A percentile compares a stretch with the other conserved stretches of the same genome.
Conservation (phyloP, 2,888 invertebrate genomes). For the Desoria tigrina region DNA sequence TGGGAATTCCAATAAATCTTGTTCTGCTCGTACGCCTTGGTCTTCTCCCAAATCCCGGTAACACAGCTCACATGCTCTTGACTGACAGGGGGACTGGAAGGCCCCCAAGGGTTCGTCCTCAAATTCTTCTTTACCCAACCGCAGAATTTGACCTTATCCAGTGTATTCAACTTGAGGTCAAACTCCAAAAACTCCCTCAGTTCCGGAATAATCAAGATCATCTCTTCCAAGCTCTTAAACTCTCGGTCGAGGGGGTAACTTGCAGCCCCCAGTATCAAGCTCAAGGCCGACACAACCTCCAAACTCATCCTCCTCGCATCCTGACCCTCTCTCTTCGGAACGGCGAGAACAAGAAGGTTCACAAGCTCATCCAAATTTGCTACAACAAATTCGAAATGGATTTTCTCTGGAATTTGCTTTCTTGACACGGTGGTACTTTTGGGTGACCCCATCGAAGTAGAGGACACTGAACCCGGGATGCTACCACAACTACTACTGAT, state of each 20-base stretch:
- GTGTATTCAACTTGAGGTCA: slow-evolving; percentile 21
- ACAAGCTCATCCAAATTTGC: slow-evolving; percentile 33
- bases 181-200: slow-evolving; percentile 25
- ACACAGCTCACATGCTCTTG: slow-evolving; percentile 14
- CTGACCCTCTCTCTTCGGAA: background rate
- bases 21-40: slow-evolving; percentile 20
- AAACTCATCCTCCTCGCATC: slow-evolving; percentile 20
- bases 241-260: slow-evolving; percentile 23
- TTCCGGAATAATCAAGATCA: slow-evolving; percentile 6
- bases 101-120: slow-evolving; percentile 42
- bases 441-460: background rate
- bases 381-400: slow-evolving; percentile 35
- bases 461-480: background rate
- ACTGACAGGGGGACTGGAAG: slow-evolving; percentile 34
- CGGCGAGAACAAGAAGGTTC: slow-evolving; percentile 23
- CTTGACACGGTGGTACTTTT: background rate
- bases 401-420: slow-evolving; percentile 24
- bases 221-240: slow-evolving; percentile 28
- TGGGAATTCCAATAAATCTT: slow-evolving; percentile 36
- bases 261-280: slow-evolving; percentile 33
- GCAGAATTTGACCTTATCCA: slow-evolving; percentile 27
- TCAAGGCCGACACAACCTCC: slow-evolving; percentile 29
- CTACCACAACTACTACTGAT: background rate
- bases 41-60: slow-evolving; percentile 27
- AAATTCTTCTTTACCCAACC: slow-evolving; percentile 30